Evolutionary conservation across 2,797 vertebrate species (phyloP).

Genomic region (Apogon hyalosoma): DNA sequence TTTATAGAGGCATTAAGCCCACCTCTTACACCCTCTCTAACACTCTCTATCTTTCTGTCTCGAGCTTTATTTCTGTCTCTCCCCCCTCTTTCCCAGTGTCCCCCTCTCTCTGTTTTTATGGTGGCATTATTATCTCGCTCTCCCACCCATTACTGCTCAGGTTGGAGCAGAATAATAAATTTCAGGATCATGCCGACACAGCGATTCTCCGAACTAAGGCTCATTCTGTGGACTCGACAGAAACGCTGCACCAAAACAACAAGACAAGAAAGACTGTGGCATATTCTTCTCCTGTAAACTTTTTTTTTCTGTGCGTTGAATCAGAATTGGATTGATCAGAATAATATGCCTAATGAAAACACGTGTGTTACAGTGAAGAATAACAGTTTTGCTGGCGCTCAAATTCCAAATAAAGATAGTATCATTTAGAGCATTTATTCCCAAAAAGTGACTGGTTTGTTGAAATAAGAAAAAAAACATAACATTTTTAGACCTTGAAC

Average conservation of each 20-base stretch:
- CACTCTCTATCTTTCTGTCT: slow-evolving; percentile 40
- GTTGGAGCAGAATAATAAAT: slow-evolving; percentile 79
- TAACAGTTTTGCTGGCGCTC: background rate
- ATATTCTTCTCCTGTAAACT: background rate
- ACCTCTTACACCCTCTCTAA: slow-evolving; percentile 55
- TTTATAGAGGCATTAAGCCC: slow-evolving; percentile 78
- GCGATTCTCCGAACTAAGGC: slow-evolving; percentile 66
- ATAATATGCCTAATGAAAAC: background rate
- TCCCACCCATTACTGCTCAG: slow-evolving; percentile 78
- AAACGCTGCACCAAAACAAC: slow-evolving; percentile 61
- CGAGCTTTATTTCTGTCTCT: slow-evolving; percentile 43
- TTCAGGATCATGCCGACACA: slow-evolving; percentile 74
- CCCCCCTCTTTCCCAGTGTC: slow-evolving; percentile 39
- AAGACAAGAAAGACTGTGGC: slow-evolving; percentile 44
- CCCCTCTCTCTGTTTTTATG: slow-evolving; percentile 75
- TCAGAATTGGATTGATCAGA: background rate
- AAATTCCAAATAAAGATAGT: no score
- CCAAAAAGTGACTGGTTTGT: no score
- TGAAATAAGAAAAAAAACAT: no score
- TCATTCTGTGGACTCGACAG: slow-evolving; percentile 75
- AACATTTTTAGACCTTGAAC: no score
- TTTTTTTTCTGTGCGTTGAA: slow-evolving; percentile 5
- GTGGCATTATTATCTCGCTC: slow-evolving; percentile 75
- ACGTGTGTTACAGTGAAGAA: background rate
- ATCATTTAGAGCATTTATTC: no score